Conservation (phyloP, 2,888 invertebrate species). For the Chaitophorus viminalis region DNA sequence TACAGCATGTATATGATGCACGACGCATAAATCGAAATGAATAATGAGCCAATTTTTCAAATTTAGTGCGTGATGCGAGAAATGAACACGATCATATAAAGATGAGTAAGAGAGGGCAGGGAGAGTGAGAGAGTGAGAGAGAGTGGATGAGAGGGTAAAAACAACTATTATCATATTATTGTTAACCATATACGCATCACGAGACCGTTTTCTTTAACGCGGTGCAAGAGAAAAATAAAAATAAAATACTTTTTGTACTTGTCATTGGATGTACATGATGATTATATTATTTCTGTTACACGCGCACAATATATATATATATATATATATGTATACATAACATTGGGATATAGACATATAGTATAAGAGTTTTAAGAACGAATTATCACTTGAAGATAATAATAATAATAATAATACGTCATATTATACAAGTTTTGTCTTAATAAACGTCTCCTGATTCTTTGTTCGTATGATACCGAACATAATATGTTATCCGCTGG, state of each 20-base stretch:
- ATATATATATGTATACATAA: neutral
- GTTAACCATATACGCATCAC: neutral
- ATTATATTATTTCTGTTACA: neutral
- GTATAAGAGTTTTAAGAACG: constrained; percentile 10
- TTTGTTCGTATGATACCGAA: constrained; percentile 15
- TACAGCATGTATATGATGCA: too few relatives aligned
- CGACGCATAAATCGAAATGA: neutral
- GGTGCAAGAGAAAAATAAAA: too few relatives aligned
- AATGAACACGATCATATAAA: neutral
- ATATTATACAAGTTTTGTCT: constrained; percentile 16
- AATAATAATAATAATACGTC: too few relatives aligned
- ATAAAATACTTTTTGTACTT: neutral
- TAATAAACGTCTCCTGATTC: constrained; percentile 15
- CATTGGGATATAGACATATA: too few relatives aligned
- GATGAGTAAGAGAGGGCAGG: too few relatives aligned
- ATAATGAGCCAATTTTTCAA: constrained; percentile 42
- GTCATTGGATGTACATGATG: neutral
- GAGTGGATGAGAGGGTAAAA: neutral
- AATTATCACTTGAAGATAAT: constrained; percentile 23
- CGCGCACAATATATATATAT: neutral
- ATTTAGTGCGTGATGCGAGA: constrained; percentile 5
- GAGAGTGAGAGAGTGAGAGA: neutral
- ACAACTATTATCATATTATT: neutral
- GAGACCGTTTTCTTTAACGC: too few relatives aligned
- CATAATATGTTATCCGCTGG: neutral